These are phyloP conservation scores for Auanema freiburgensis DNA, from an alignment of 2,888 invertebrate genomes.

Conservation along the genomic window DNA sequence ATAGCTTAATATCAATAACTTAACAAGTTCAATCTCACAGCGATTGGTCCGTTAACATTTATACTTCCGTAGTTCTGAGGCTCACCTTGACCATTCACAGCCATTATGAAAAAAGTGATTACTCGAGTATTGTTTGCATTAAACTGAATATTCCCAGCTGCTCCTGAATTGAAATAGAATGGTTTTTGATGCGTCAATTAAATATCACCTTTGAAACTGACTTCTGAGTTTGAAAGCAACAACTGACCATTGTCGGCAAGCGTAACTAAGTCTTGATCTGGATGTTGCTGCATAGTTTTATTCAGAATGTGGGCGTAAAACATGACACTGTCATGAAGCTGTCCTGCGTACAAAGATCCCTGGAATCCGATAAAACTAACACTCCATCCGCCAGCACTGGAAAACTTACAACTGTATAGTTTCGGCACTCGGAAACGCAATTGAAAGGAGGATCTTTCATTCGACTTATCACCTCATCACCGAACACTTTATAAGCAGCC, in stretches of 20 bases:
- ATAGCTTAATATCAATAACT: too few relatives aligned
- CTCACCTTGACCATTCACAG: too few relatives aligned
- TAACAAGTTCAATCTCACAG: slow-evolving; percentile 14
- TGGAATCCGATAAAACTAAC: background rate
- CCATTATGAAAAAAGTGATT: too few relatives aligned
- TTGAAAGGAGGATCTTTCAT: slow-evolving; percentile 43
- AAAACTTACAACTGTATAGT: slow-evolving; percentile 2
- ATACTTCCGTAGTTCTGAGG: slow-evolving; percentile 12
- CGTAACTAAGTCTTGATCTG: background rate
- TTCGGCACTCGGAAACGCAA: slow-evolving; percentile 30
- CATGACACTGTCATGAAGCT: slow-evolving; percentile 38
- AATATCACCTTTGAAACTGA: slow-evolving; percentile 17
- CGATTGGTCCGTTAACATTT: slow-evolving; percentile 7
- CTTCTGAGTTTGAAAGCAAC: slow-evolving; percentile 10
- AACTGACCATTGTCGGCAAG: slow-evolving; percentile 5
- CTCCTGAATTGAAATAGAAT: too few relatives aligned
- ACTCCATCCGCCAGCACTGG: background rate
- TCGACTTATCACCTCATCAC: slow-evolving; percentile 30
- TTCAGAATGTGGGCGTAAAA: slow-evolving; percentile 37
- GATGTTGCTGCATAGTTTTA: slow-evolving; percentile 27
- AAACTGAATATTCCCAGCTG: too few relatives aligned
- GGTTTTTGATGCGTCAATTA: background rate
- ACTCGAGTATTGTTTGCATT: too few relatives aligned
- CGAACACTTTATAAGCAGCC: slow-evolving; percentile 27
- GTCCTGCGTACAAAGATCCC: slow-evolving; percentile 32